These are phyloP conservation scores for Callipepla squamata DNA, from an alignment of 2,113 vertebrate genomes.

Conservation along the genomic window DNA sequence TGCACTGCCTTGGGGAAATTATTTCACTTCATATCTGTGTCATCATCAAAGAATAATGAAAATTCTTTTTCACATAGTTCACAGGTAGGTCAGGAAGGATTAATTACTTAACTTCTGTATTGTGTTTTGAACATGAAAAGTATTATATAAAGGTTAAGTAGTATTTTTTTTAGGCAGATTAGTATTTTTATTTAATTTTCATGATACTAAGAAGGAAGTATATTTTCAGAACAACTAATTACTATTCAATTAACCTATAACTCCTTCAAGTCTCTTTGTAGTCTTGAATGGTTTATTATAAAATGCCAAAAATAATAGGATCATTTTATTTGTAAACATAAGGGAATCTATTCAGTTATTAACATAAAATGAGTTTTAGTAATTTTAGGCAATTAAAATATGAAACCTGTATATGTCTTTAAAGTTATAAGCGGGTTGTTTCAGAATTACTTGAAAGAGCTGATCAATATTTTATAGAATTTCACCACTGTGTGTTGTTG, in stretches of 20 bases:
- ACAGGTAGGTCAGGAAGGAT: not conserved
- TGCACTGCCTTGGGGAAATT: not conserved
- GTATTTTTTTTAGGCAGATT: not conserved
- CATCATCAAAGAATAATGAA: not conserved
- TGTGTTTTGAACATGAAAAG: not conserved
- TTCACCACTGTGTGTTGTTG: conserved; percentile 23
- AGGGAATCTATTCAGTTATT: not conserved
- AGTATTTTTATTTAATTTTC: not conserved
- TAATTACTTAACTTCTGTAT: not conserved
- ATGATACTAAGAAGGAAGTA: not conserved
- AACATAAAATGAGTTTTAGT: not conserved
- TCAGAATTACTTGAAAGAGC: conserved; percentile 14
- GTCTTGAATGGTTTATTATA: not conserved
- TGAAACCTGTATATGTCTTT: not conserved
- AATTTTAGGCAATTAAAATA: not conserved
- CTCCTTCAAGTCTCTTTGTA: not conserved
- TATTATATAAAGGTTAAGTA: not conserved
- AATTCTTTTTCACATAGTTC: not conserved
- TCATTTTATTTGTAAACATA: not conserved
- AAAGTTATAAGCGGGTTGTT: conserved; percentile 13
- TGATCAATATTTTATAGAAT: conserved; percentile 36
- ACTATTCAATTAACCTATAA: not conserved
- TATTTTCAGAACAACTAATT: not conserved
- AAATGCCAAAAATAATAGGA: not conserved
- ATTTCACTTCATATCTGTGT: not conserved